Evolutionary conservation across 2,113 vertebrate genomes (phyloP), one percentile per base, ranked within the genome.

Genomic region (Zosterops lateralis): DNA sequence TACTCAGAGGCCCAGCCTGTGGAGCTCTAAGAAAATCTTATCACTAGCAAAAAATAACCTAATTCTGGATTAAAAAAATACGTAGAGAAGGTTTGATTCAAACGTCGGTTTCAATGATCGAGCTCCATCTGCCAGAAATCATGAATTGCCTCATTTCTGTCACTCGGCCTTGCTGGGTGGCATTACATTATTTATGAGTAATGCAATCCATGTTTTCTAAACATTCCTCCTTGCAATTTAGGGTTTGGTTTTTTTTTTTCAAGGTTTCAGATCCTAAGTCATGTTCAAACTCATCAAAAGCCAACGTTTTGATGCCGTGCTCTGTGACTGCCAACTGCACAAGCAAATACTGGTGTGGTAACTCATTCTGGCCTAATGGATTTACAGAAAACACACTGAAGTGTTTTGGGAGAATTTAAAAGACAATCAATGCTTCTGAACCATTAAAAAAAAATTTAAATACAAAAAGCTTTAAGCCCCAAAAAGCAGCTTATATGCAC

Each of bases 161-260:
- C 38, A 72, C 90, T 74, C 9, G 29, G 83, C 92, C 54, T 88
- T 47, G 5, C 66, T 73, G 84, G 90, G 80, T 88, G 72, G 71
- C 42, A 67, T 73, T 86, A 53, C 71, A 94, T 90, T 94, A 96
- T 86, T 96, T 65, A 93, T 68, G 90, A 94, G 91, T 82, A 95
- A 95, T 16, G 78, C 84, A 91, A 95, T 73, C 91, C 89, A 74
- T 25, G 8, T 76, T 93, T 83, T 34, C 91, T 51, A 50, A 94
- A 73, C 91, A 85, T 85, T 90, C 91, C 78, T 56, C 17, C 66
- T 89, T 3, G 3, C 75, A 74, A 44, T 73, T 93, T 60, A 60
- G 89, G 47, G 62, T 53, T 36, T 66, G 65, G 48, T 57, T 79
- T 78, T 87, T 54, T 53, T 79, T 78, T 87, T 54, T 17, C 7